These are phyloP conservation scores for Dinoponera quadriceps DNA, from an alignment of 1,140 invertebrate genomes.

Conservation along the genomic window DNA sequence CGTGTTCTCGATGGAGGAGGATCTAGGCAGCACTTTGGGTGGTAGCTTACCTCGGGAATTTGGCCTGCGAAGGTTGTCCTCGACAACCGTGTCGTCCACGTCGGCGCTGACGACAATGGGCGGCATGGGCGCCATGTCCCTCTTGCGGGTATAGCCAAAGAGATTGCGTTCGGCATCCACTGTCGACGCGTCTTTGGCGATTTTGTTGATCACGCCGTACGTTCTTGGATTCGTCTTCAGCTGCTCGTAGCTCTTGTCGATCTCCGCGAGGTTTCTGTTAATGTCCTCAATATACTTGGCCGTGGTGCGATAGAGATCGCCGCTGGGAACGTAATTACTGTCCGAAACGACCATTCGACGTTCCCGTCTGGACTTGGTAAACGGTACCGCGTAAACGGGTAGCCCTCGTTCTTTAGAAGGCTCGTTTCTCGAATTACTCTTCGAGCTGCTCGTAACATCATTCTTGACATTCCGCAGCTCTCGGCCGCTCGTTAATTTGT, in stretches of 20 bases:
- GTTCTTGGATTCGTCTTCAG: constrained; percentile 64
- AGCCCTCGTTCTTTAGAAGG: constrained; percentile 57
- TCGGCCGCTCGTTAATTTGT: not conserved
- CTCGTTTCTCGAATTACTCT: constrained; percentile 2
- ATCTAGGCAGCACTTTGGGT: constrained; percentile 76
- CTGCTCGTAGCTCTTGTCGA: constrained; percentile 81
- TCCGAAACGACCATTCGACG: constrained; percentile 61
- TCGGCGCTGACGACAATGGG: constrained; percentile 72
- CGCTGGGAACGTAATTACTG: constrained; percentile 80
- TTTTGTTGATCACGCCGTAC: constrained; percentile 79
- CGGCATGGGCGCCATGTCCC: constrained; percentile 81
- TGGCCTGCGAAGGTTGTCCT: constrained; percentile 35
- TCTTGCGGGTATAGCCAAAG: constrained; percentile 69
- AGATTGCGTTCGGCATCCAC: no score
- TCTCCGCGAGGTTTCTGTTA: constrained; percentile 82
- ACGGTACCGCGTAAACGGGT: constrained; percentile 77
- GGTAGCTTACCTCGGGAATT: constrained; percentile 77
- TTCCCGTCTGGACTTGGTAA: constrained; percentile 50
- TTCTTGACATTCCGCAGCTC: not conserved
- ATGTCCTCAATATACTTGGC: constrained; percentile 82
- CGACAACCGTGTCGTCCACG: not conserved
- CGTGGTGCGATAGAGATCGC: constrained; percentile 80
- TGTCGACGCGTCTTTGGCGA: constrained; percentile 59
- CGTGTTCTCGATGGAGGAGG: constrained; percentile 80
- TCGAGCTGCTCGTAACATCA: not conserved